Conservation (phyloP, 2,888 invertebrate species). For the Rutpela maculata region DNA sequence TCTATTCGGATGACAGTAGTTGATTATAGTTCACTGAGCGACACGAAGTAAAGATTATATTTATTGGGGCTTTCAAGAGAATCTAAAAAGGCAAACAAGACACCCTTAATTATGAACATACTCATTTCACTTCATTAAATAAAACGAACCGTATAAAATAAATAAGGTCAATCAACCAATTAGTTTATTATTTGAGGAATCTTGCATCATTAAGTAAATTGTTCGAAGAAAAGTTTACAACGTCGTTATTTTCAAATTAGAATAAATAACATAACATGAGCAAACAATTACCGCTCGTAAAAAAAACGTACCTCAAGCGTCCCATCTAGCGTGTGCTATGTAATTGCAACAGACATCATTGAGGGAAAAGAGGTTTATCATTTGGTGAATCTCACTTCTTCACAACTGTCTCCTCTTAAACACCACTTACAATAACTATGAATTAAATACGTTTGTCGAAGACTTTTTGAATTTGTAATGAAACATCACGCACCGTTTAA, state of each 20-base stretch:
- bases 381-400: background rate
- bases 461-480: too few relatives aligned
- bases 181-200: background rate
- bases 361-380: conserved; percentile 4
- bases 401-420: background rate
- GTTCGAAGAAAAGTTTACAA: conserved; percentile 10
- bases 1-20: too few relatives aligned
- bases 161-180: conserved; percentile 3
- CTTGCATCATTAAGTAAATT: conserved; percentile 20
- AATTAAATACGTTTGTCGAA: background rate
- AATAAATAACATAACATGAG: conserved; percentile 8
- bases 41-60: too few relatives aligned
- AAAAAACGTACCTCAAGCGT: conserved; percentile 2
- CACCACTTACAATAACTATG: background rate
- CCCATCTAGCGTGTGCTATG: background rate
- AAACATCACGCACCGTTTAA: too few relatives aligned
- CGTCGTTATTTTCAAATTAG: conserved; percentile 14
- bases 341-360: background rate
- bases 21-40: too few relatives aligned
- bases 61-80: too few relatives aligned
- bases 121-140: background rate
- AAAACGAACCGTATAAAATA: background rate
- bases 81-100: too few relatives aligned
- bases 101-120: too few relatives aligned
- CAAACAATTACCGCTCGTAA: conserved; percentile 2